Evolutionary conservation across 2,888 invertebrate species (phyloP).

Genomic region (Coecobrya sp.): DNA sequence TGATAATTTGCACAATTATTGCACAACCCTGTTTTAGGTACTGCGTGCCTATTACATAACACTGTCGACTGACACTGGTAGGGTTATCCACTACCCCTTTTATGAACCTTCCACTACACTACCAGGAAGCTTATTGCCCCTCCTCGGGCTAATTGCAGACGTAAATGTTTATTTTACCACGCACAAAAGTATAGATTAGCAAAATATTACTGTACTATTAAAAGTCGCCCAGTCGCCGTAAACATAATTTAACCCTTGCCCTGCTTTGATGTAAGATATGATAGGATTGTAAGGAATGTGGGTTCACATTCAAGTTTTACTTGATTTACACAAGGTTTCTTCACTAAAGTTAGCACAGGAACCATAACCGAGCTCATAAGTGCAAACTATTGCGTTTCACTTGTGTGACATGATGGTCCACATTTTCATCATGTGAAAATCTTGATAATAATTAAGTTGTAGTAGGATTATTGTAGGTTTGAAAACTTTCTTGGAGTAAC

Average conservation of each 20-base stretch:
- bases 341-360: too few species aligned
- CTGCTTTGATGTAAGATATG: not conserved
- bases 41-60: not conserved
- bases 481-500: not conserved
- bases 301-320: not conserved
- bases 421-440: not conserved
- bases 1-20: not conserved
- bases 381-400: slow-evolving; percentile 11
- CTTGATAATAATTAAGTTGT: not conserved
- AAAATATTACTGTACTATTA: not conserved
- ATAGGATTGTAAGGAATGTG: not conserved
- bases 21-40: not conserved
- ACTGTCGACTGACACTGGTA: not conserved
- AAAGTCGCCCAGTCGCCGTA: not conserved
- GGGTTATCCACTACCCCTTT: not conserved
- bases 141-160: not conserved
- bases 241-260: slow-evolving; percentile 21
- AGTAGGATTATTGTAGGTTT: not conserved
- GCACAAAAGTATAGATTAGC: not conserved
- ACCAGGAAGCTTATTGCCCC: not conserved
- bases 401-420: not conserved
- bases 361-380: not conserved
- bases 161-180: not conserved
- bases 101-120: too few species aligned
- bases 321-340: not conserved